Base-by-base conservation (phyloP, 2,888 invertebrate genomes). In the Itoplectis maculator region DNA sequence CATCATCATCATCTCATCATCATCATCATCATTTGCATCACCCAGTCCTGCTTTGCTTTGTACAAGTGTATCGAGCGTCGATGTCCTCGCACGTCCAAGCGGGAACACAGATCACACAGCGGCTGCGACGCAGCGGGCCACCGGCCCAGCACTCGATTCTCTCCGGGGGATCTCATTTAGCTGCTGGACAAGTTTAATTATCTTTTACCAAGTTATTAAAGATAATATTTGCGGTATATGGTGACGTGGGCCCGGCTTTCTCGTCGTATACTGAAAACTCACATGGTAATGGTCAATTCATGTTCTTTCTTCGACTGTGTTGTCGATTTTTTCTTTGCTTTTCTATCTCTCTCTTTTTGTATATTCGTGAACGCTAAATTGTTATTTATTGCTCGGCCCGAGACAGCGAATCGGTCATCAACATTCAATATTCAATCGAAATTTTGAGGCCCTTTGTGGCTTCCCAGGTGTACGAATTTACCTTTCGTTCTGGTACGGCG, bases 151-250 rank as follows among this genome's bases (percentile, higher is more conserved):
- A 59, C 42, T 72, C 47, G 47, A 56, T 68, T 79, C 63, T 77
- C 77, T 80, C 77, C 83, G 18, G 37, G 56, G 73, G 89, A 87
- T 87, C 8, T 23, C 89, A 91, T 90, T 87, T 90, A 89, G 86
- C 92, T 92, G 92, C 92, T 91, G 91, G 87, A 92, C 92, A 92
- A 92, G 90, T 92, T 92, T 89, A 92, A 92, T 90, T 88, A 89
- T 89, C 87, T 88, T 92, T 92, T 92, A 92, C 90, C 90, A 91
- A 89, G 49, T 88, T 87, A 87, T 88, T 88, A 84, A 84, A 88
- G 65, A 23, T 65, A 87, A 77, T 68, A 81, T 81, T 85, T 79
- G 15, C 47, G 76, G 76, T 84, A 77, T 82, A 84, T 29, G 87
- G 90, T 89, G 88, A 90, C 89, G 89, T 90, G 89, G 82, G 82